A percentile compares a stretch with the other conserved stretches of the same genome.
These are phyloP conservation scores for Myotis myotis DNA, from an alignment of 2,797 vertebrate genomes.

Conservation along the genomic window DNA sequence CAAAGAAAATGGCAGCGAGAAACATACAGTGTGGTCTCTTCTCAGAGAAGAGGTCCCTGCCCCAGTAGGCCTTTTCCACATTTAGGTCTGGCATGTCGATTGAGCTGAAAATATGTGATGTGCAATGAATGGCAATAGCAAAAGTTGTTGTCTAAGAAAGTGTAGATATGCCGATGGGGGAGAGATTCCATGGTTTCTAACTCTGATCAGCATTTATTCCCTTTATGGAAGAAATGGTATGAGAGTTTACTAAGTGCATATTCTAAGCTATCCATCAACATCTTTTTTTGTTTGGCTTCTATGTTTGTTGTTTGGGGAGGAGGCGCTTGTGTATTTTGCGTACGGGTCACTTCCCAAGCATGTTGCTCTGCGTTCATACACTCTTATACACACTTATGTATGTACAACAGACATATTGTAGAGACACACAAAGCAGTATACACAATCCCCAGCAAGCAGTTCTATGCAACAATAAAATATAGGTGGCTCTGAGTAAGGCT, in stretches of 20 bases:
- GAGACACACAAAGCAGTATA: background rate
- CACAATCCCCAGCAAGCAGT: slow-evolving; percentile 21
- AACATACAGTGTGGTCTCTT: background rate
- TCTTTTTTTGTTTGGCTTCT: background rate
- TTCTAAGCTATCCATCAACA: background rate
- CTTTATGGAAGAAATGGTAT: background rate
- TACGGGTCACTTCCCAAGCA: background rate
- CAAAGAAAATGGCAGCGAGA: background rate
- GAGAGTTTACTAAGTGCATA: background rate
- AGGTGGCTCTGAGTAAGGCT: slow-evolving; percentile 76
- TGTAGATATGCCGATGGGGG: background rate
- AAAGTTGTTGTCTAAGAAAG: background rate
- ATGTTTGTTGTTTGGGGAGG: background rate
- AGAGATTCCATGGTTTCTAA: background rate
- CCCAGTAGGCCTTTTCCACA: background rate
- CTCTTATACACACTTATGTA: fast-evolving
- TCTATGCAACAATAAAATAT: background rate
- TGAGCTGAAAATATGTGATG: background rate
- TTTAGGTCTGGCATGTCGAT: background rate
- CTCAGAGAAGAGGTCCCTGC: background rate
- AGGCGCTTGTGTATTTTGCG: background rate
- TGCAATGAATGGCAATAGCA: background rate
- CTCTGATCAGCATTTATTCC: background rate
- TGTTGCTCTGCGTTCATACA: fast-evolving
- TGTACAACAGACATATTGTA: background rate